Base-by-base conservation (phyloP, 2,888 invertebrate species). In the Vanessa cardui region DNA sequence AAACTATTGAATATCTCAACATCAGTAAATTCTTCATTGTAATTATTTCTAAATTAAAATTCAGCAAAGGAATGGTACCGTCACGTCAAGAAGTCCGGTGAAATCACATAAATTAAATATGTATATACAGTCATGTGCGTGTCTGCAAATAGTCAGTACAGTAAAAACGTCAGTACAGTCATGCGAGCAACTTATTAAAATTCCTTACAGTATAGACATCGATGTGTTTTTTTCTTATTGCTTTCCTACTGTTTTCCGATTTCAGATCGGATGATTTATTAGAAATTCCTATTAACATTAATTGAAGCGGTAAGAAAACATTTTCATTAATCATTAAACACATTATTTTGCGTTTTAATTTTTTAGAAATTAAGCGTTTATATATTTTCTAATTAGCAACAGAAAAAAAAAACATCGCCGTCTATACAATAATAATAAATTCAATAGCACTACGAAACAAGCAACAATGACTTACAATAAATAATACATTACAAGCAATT, bases 81-180 rank as follows among this genome's bases (percentile, higher is more conserved):
- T 73, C 73, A 74, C 70, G 73, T 76, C 70, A 73, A 64, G 56
- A 59, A 74, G 68, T 74, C 71, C 49, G 73, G 76, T 74, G 78
- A 78, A 78, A 78, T 72, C 70, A 68, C 68, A 74, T 73, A 71
- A 67, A 74, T 75, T 73, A 70, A 70, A 66, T 75, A 73, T 73
- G 76, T 74, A 71, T 69, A 59, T 66, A 68, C 63, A 62, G 66
- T 45, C 60, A 21, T 59, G 70, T 76, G 78, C 78, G 77, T 78
- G 78, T 71, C 64, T 54, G 68, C 63, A 71, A 71, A 71, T 50
- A 68, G 61, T 73, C 68, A 69, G 73, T 70, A 58, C 52, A 54
- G 64, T 69, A 66, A 68, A 72, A 73, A 70, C 64, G 64, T 71
- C 65, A n/a, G 64, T 65, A 66, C 64, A 69, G 73, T 71, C 74